Conservation (phyloP, 2,113 vertebrate genomes). For the Phalacrocorax aristotelis region DNA sequence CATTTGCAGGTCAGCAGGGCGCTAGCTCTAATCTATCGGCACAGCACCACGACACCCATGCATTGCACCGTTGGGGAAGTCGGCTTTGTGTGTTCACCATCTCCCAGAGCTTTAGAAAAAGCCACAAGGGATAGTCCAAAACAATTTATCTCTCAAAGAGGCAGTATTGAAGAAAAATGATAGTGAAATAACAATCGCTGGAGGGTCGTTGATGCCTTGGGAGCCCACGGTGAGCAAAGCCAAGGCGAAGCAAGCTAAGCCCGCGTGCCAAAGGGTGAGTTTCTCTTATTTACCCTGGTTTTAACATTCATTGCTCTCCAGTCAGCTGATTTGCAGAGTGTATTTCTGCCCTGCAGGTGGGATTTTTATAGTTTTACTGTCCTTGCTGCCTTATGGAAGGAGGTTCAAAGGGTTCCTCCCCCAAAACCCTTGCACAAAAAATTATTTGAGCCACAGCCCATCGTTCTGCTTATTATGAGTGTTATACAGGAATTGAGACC, state of each 20-base stretch:
- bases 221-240: background rate
- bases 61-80: background rate
- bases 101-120: background rate
- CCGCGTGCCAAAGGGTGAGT: background rate
- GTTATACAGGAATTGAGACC: background rate
- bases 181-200: background rate
- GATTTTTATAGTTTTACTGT: background rate
- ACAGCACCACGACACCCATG: background rate
- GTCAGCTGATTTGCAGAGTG: background rate
- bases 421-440: background rate
- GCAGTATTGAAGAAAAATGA: background rate
- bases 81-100: background rate
- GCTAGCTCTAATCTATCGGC: rapidly evolving
- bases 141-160: background rate
- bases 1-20: background rate
- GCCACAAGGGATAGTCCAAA: background rate
- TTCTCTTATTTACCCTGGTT: background rate
- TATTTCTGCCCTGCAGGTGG: background rate
- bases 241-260: background rate
- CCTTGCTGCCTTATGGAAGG: background rate
- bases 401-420: background rate
- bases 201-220: background rate
- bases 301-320: background rate
- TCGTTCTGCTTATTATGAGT: background rate
- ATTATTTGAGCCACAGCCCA: background rate